phyloP scores from a whole-genome alignment of 2,888 invertebrate genomes.

The Atethmia centrago region DNA sequence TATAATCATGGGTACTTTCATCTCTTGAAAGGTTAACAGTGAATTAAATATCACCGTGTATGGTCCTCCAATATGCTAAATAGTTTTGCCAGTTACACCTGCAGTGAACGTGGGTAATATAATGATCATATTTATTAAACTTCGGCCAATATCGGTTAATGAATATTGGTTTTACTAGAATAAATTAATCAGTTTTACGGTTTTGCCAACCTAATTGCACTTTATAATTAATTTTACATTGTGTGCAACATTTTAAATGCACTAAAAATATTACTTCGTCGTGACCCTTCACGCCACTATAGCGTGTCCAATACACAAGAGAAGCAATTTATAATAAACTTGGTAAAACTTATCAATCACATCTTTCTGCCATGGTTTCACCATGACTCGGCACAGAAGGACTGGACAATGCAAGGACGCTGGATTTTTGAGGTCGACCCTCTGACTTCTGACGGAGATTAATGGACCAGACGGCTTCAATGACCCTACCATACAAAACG shows the following conservation, averaged over 20 bases:
- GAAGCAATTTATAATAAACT: conserved; percentile 64
- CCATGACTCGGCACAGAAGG: conserved; percentile 72
- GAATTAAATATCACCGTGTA: neutral
- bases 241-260: conserved; percentile 28
- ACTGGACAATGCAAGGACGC: conserved; percentile 71
- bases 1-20: too few species aligned
- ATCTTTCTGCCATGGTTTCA: conserved; percentile 55
- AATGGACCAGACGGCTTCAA: conserved; percentile 72
- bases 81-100: neutral
- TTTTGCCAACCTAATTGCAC: conserved; percentile 41
- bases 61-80: neutral
- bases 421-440: conserved; percentile 84
- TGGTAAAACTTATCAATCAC: conserved; percentile 66
- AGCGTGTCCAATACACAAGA: conserved; percentile 29
- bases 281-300: conserved; percentile 29
- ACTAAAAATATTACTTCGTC: conserved; percentile 30
- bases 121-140: conserved; percentile 29
- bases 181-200: conserved; percentile 48
- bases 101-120: neutral
- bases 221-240: conserved; percentile 38
- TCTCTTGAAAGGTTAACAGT: too few species aligned
- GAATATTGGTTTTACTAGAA: conserved; percentile 42
- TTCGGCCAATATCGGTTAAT: conserved; percentile 20
- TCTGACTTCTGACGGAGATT: conserved; percentile 81
- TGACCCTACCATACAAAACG: conserved; percentile 53